These are phyloP conservation scores for Meda fulgida DNA, from an alignment of 2,797 vertebrate genomes.

Conservation along the genomic window DNA sequence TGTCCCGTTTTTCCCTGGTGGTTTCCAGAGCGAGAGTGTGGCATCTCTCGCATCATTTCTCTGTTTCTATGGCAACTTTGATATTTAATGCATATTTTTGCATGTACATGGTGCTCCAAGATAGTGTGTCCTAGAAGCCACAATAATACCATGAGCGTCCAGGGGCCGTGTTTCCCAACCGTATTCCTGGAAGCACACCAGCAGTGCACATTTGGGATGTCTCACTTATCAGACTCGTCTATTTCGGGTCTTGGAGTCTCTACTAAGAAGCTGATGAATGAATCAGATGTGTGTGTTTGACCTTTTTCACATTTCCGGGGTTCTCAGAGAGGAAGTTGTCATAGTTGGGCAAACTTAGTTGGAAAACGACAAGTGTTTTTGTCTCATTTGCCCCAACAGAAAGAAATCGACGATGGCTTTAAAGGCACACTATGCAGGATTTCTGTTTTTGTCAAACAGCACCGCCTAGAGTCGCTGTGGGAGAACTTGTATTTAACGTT, in stretches of 20 bases:
- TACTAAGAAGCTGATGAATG: not conserved
- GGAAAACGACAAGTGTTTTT: not conserved
- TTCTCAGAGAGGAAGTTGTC: not conserved
- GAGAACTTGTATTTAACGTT: too few relatives aligned
- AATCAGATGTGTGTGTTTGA: not conserved
- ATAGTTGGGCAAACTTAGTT: too few relatives aligned
- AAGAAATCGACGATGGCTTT: not conserved
- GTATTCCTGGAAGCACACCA: not conserved
- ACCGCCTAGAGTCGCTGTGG: too few relatives aligned
- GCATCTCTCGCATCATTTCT: slow-evolving; percentile 5
- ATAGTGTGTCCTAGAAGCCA: not conserved
- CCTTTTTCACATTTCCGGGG: not conserved
- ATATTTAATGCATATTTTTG: not conserved
- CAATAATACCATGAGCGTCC: not conserved
- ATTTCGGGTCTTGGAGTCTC: not conserved
- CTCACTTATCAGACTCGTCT: not conserved
- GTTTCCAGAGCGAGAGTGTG: not conserved
- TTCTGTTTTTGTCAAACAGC: too few relatives aligned
- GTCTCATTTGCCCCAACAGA: not conserved
- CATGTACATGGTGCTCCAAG: not conserved
- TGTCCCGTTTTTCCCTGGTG: not conserved
- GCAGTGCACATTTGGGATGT: not conserved
- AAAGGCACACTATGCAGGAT: too few relatives aligned
- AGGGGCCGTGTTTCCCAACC: not conserved
- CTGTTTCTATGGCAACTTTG: slow-evolving; percentile 5